Conservation (phyloP, 2,888 invertebrate species). For the Crepidodera aurea region DNA sequence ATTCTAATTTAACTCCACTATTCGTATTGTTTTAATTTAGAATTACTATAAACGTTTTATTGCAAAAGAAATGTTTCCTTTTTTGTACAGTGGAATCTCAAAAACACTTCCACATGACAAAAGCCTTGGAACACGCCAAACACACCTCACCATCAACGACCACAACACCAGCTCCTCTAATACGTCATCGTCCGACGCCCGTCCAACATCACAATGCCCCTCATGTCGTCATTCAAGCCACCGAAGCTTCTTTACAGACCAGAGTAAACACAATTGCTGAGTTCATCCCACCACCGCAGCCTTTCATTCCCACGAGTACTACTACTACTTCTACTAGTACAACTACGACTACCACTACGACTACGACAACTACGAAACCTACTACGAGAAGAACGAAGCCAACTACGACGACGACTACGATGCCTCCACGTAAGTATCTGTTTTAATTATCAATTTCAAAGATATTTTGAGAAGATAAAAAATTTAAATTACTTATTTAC, state of each 20-base stretch:
- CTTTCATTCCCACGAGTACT: constrained; percentile 57
- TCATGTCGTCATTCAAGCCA: constrained; percentile 51
- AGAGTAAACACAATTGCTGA: constrained; percentile 63
- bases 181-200: constrained; percentile 45
- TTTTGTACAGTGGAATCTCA: constrained; percentile 81
- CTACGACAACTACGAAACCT: constrained; percentile 55
- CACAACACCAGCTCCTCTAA: constrained; percentile 54
- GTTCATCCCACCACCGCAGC: constrained; percentile 61
- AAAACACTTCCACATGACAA: constrained; percentile 81
- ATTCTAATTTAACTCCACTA: no score
- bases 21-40: no score
- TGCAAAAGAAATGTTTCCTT: no score
- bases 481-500: no score
- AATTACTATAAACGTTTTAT: no score
- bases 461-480: no score
- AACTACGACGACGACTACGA: constrained; percentile 41
- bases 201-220: constrained; percentile 47
- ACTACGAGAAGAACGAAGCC: constrained; percentile 37
- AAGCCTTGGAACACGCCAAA: constrained; percentile 64
- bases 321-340: constrained; percentile 60
- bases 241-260: constrained; percentile 56
- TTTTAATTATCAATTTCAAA: no score
- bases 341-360: constrained; percentile 64
- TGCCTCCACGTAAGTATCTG: constrained; percentile 44
- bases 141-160: constrained; percentile 62